Evolutionary conservation across 92 coral and sea anemone genomes (phyloP), one percentile per base, ranked within the genome.

Genomic region (Porites cylindrica): DNA sequence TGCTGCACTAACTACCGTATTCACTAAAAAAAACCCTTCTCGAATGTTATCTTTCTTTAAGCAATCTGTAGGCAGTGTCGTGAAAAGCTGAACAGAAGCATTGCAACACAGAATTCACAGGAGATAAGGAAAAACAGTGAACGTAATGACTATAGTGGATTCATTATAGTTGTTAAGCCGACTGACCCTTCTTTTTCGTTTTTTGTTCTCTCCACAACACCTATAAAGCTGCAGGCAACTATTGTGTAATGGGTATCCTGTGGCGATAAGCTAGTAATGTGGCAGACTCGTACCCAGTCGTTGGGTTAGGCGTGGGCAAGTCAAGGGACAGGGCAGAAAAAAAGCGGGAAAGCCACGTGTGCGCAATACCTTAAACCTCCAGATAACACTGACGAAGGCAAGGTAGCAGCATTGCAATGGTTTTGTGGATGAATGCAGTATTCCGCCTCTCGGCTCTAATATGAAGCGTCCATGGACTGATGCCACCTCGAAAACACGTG

Each of bases 381-480:
- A 70, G 75, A 70, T 70, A 70, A 70, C 75, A 70, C 75, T 14
- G 56, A 14, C 20, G 29, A 70, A 70, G 75, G 75, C 5, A 70
- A 70, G 47, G 54, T 70, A 38, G 54, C 19, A 0, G 75, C 75
- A 32, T 70, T 70, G 75, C 54, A 70, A 70, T 70, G 75, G 53
- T n/a, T 70, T 70, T 21, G 75, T 61, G 29, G 75, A 74, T 51
- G 29, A 51, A 62, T 74, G 63, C 62, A 51, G 78, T 74, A 74
- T 51, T 74, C 60, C 19, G 88, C 73, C 88, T 72, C 60, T 84
- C 26, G 88, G 82, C 54, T 75, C 88, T 70, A 74, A 74, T 53
- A 84, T 84, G 88, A 70, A 84, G 51, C 61, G 88, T 59, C 67
- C 88, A 58, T 84, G 88, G 88, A 64, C 63, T 10, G 32, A 50